Percentiles rank a stretch among this genome's conserved stretches.
Evolutionary conservation across 2,888 invertebrate species (phyloP).

Genomic region (Volucella inanis): DNA sequence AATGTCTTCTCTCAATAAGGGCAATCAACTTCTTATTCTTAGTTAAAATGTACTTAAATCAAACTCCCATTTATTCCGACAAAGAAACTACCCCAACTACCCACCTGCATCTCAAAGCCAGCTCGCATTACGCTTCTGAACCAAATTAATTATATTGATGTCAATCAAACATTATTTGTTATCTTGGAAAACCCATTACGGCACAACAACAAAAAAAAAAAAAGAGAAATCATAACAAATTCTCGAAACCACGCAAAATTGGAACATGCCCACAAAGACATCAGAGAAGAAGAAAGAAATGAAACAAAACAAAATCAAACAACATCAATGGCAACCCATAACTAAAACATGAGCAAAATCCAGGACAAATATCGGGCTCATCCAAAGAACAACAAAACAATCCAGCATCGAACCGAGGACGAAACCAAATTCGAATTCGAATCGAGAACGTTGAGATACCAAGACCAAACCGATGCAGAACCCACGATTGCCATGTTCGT

Average conservation of each 20-base stretch:
- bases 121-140: neutral
- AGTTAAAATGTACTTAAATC: no score
- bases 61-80: no score
- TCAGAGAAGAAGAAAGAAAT: conserved; percentile 1
- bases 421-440: neutral
- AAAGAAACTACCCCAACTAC: neutral
- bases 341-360: conserved; percentile 22
- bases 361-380: conserved; percentile 30
- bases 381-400: conserved; percentile 36
- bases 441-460: neutral
- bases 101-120: neutral
- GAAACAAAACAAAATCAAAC: conserved; percentile 23
- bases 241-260: neutral
- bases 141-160: conserved; percentile 44
- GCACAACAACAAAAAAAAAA: conserved; percentile 24
- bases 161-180: conserved; percentile 65
- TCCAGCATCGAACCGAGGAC: conserved; percentile 19
- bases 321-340: conserved; percentile 37
- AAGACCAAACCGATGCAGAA: neutral
- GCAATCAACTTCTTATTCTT: no score
- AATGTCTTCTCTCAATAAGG: no score
- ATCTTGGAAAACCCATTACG: conserved; percentile 36
- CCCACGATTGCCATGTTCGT: conserved; percentile 58
- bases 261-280: neutral
- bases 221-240: conserved; percentile 59